Evolutionary conservation across 2,888 invertebrate genomes (phyloP).

Genomic region (Bellardia bayeri): DNA sequence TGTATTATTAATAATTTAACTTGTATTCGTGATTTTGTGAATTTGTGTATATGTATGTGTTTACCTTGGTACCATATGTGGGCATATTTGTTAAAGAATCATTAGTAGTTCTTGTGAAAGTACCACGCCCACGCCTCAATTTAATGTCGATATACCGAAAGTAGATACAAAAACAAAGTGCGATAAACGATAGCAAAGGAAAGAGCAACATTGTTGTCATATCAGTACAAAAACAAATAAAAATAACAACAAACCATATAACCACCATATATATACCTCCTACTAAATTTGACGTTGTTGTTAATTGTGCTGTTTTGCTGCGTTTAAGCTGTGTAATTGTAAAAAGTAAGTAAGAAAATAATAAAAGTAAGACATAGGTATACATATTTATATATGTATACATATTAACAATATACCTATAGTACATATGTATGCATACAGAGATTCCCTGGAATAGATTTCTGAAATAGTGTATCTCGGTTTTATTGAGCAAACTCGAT

Average conservation of each 20-base stretch:
- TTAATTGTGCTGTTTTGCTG: conserved; percentile 20
- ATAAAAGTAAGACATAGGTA: neutral
- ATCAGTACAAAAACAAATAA: conserved; percentile 13
- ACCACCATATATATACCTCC: conserved; percentile 16
- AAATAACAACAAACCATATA: conserved; percentile 25
- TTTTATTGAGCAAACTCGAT: too few species aligned
- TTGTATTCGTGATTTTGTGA: neutral
- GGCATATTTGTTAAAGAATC: conserved; percentile 10
- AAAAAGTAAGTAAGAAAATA: conserved; percentile 53
- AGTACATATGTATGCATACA: too few species aligned
- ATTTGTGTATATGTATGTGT: too few species aligned
- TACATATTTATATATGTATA: too few species aligned
- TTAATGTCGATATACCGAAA: conserved; percentile 40
- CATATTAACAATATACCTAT: too few species aligned
- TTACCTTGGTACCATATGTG: conserved; percentile 47
- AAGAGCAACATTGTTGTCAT: conserved; percentile 23
- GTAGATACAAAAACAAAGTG: conserved; percentile 24
- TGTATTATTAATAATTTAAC: neutral
- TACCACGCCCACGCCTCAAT: conserved; percentile 62
- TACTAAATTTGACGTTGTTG: neutral
- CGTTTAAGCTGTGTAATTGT: conserved; percentile 51
- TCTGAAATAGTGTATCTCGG: too few species aligned
- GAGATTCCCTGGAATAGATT: too few species aligned
- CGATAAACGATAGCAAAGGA: conserved; percentile 47
- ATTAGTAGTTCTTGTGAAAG: conserved; percentile 38